Base-by-base conservation (phyloP, 1,140 invertebrate genomes). In the Zaprionus camerounensis region DNA sequence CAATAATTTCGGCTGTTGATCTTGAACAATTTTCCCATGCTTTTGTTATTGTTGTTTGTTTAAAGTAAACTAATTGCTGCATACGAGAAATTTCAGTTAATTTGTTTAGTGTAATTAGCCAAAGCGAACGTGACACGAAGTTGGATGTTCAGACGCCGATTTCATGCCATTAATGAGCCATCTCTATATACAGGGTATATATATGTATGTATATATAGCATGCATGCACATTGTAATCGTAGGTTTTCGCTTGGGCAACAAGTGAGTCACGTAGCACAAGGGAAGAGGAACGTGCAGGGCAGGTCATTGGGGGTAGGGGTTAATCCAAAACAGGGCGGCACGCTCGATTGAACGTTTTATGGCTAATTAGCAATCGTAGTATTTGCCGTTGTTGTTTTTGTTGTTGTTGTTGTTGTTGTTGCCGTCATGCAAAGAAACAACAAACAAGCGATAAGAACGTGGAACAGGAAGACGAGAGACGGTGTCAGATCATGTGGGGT, bases 301-400 rank as follows among this genome's bases (percentile, higher is more conserved):
- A 41, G 12, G 26, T 11, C 59, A 56, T 12, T 15, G 38, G 53
- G 56, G 28, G 56, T 58, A 36, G 22, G 62, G 46, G 46, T 51
- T 24, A 53, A 64, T 15, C 62, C 12, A 51, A 36, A 26, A 28
- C 26, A 55, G 63, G 44, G 65, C 71, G 65, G 49, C 36, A 12
- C 49, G 65, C 65, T 69, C 66, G 65, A 74, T 74, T 74, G 71
- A 74, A 74, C 57, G 57, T 74, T 69, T 69, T 69, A 74, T 74
- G 65, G 57, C 26, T 74, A 69, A 74, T 74, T 74, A 74, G 62
- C 56, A 74, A 49, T 34, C 38, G 28, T 46, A 55, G 49, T 61
- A 44, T 26, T 36, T 55, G 53, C 41, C 38, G 31, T 17, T 17
- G 17, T n/a, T n/a, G n/a, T n/a, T 20, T 0, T 20, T 20, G 20